Percentiles rank a stretch among this genome's conserved stretches.
These are phyloP conservation scores for Tricholaema leucomelas DNA, from an alignment of 2,113 vertebrate species.

Conservation along the genomic window DNA sequence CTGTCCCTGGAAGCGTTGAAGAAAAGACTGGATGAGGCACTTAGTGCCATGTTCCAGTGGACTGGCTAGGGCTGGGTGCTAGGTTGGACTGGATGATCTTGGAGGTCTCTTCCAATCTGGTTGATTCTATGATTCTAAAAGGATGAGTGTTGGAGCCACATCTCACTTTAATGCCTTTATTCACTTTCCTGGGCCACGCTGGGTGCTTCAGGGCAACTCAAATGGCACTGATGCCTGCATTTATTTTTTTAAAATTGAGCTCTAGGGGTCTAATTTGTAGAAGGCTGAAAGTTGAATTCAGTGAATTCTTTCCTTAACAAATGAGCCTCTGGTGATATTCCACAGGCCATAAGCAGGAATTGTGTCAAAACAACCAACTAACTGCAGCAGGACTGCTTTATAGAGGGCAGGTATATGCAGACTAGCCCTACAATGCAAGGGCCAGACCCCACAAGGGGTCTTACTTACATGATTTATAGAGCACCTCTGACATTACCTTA, in stretches of 20 bases:
- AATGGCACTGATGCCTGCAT: neutral
- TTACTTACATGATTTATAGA: neutral
- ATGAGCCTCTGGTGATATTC: neutral
- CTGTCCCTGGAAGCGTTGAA: too few relatives aligned
- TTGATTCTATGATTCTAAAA: too few relatives aligned
- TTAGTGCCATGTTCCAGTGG: too few relatives aligned
- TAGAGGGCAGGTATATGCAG: neutral
- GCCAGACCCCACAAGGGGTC: neutral
- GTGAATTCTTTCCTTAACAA: conserved; percentile 26
- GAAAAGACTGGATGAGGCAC: too few relatives aligned
- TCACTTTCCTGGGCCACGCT: neutral
- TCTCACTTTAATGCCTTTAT: neutral
- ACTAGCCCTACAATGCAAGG: neutral
- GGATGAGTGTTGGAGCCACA: neutral
- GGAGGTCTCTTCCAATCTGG: too few relatives aligned
- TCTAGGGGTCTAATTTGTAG: conserved; percentile 32
- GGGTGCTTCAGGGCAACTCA: neutral
- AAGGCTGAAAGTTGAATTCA: neutral
- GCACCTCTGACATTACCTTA: neutral
- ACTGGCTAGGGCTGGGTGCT: too few relatives aligned
- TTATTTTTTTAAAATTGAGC: neutral
- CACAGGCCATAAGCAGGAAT: neutral
- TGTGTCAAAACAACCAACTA: neutral
- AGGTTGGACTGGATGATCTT: too few relatives aligned
- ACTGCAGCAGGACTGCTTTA: neutral